Evolutionary conservation across 2,888 invertebrate genomes (phyloP), one percentile per base, ranked within the genome.

Genomic region (Dendrolimus pini): DNA sequence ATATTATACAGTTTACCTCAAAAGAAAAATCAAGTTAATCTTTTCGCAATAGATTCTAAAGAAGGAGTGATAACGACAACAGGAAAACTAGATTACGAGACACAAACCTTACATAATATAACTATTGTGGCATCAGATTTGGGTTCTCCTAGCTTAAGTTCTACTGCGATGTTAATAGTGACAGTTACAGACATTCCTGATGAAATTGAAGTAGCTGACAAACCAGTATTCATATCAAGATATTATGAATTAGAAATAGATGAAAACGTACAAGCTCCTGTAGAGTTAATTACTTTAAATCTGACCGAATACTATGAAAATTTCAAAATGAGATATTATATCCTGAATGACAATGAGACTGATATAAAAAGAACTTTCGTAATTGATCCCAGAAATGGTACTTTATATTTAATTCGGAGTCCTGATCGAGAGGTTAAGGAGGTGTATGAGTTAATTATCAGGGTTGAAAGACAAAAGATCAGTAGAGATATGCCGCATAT

Each of bases 101-200:
- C 82, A 41, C 92, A 93, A 69, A 89, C 89, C 41, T 78, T 90
- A 2, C 93, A 96, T 71, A 96, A 96, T 73, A 89, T 97, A 1
- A 95, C 96, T 0, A 93, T 97, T 1, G 92, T 96, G 1, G 97
- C 96, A 0, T 96, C 96, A 1, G 97, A 97, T 83, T 90, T 97
- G 58, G 97, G 97, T 0, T 95, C 94, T 53, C 97, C 97, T 0
- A 95, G 96, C 68, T 85, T 96, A 3, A 96, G 95, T 60, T 94
- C 96, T 0, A 95, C 95, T 0, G 96, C 97, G 1, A 76, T 96
- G 52, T 82, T 96, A 9, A 84, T 94, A 56, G 90, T 96, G 7
- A 93, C 92, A 54, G 91, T 96, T 0, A 92, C 94, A 59, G 93
- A 95, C 74, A 90, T 94, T 9, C 92, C 93, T 1, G 94, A 94